Evolutionary conservation across 1,140 invertebrate species (phyloP).

Genomic region (Cepaea nemoralis): DNA sequence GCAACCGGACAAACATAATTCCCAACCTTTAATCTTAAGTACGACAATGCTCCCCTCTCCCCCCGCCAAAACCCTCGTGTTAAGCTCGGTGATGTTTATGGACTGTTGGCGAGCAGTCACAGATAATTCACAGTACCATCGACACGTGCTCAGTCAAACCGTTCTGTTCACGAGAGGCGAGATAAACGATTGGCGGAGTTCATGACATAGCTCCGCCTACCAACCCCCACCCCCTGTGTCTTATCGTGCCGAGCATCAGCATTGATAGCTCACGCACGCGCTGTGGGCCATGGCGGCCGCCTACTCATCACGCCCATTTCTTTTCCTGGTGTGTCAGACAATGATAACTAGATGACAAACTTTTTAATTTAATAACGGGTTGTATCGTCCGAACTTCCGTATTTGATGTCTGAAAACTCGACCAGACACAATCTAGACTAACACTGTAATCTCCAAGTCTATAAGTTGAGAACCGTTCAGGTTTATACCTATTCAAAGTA

Average conservation of each 20-base stretch:
- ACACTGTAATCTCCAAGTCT: not conserved
- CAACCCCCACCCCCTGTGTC: not conserved
- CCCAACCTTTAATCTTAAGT: too few relatives aligned
- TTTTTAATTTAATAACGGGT: not conserved
- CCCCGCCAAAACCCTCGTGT: too few relatives aligned
- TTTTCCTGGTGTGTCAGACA: not conserved
- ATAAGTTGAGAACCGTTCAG: not conserved
- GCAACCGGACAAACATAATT: too few relatives aligned
- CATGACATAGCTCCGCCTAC: not conserved
- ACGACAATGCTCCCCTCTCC: too few relatives aligned
- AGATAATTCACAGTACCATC: not conserved
- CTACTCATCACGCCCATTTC: not conserved
- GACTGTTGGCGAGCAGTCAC: not conserved
- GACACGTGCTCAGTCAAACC: not conserved
- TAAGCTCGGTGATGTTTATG: too few relatives aligned
- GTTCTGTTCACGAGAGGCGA: not conserved
- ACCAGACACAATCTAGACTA: not conserved
- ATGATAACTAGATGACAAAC: not conserved
- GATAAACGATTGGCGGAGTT: not conserved
- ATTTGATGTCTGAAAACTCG: not conserved
- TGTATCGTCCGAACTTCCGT: constrained; percentile 9
- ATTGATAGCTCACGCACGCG: not conserved
- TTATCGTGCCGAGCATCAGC: not conserved
- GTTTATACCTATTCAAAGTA: not conserved
- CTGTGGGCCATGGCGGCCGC: not conserved